Base-by-base conservation (phyloP, 2,113 vertebrate species). In the Bubo bubo region DNA sequence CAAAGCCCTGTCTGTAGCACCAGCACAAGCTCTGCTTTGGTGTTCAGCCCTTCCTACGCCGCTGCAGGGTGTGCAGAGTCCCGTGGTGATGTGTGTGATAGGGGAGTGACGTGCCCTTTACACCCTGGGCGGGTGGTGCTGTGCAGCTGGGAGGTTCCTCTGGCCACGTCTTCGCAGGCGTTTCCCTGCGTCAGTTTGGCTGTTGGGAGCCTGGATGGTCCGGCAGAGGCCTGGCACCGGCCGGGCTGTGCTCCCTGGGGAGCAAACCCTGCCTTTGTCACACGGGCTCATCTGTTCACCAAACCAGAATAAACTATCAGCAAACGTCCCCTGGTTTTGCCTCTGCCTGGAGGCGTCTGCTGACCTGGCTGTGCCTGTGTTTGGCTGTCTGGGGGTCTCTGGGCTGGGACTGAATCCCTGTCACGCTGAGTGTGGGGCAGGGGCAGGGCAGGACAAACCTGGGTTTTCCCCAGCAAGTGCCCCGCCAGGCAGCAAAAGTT, bases 161-260 rank as follows among this genome's bases (percentile, higher is more conserved):
- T 1, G 3, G 52, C 45, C 49, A 4, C 2, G 1, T 12, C 53
- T 35, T 14, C 0, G 7, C 71, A 35, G 64, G 6, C 32, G 6
- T 34, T 83, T 37, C 37, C 28, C 41, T 52, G 22, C 3, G 0
- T n/a, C 4, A 3, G 47, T 66, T 66, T 0, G 6, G 50, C 59
- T 34, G 7, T 10, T 27, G 30, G 59, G 19, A 82, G 37, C 16
- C 35, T n/a, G 43, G 10, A 23, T 1, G 4, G 32, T 10, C 32
- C 7, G 8, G 45, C 2, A 6, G 16, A 56, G 39, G 22, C 39
- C 32, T 28, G 35, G 50, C 12, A 6, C 19, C 2, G 8, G 30
- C 20, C 52, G 12, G 55, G 53, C 6, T 45, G 32, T 12, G 10
- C 52, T 58, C 35, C 23, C 8, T 6, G 23, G n/a, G 60, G 32